Percentiles rank a stretch among this genome's conserved stretches.
These are phyloP conservation scores for Ophiodon elongatus DNA, from an alignment of 2,113 vertebrate genomes.

Conservation along the genomic window DNA sequence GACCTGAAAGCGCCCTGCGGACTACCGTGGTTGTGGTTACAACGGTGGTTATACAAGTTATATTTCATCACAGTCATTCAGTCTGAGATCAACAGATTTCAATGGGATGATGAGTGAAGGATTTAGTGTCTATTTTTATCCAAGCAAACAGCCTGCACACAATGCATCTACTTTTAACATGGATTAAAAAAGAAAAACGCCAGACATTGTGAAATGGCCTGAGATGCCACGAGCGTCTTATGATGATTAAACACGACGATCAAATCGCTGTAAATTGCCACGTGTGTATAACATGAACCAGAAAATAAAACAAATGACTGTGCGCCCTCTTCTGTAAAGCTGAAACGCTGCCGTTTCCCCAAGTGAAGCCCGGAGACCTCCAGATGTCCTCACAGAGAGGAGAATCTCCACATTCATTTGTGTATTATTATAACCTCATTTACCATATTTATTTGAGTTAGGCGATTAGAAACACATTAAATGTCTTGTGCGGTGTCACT, in stretches of 20 bases:
- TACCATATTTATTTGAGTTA: background rate
- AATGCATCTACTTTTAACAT: constrained; percentile 23
- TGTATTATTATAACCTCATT: background rate
- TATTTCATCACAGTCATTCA: background rate
- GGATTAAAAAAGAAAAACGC: constrained; percentile 34
- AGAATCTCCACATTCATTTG: background rate
- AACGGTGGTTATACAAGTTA: background rate
- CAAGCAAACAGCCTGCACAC: background rate
- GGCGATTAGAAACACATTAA: background rate
- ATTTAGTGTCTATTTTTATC: constrained; percentile 55
- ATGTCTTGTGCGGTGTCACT: background rate
- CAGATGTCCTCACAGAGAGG: background rate
- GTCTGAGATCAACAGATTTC: constrained; percentile 27
- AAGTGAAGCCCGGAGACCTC: background rate
- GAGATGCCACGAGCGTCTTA: constrained; percentile 9
- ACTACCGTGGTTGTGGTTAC: background rate
- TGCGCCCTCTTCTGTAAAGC: constrained; percentile 72
- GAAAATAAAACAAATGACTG: constrained; percentile 1
- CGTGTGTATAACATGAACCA: background rate
- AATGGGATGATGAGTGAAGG: constrained; percentile 30
- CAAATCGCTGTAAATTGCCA: constrained; percentile 23
- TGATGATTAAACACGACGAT: constrained; percentile 21
- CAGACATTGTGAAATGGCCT: constrained; percentile 17
- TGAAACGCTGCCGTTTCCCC: background rate
- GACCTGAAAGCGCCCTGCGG: background rate